Evolutionary conservation across 2,888 invertebrate genomes (phyloP).

Genomic region (Deilephila elpenor): DNA sequence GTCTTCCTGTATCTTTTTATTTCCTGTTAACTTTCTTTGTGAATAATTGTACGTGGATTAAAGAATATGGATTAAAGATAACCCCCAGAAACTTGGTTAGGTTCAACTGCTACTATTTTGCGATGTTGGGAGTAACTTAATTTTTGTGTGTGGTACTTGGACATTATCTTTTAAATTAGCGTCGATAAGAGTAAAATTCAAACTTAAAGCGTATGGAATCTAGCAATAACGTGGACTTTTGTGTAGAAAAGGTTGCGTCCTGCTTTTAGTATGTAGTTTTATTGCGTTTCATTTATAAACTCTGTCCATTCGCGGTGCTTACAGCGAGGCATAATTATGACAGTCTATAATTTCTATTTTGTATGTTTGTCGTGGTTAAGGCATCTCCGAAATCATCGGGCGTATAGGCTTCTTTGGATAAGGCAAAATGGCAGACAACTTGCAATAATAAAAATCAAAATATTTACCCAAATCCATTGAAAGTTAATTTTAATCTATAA

Average conservation of each 20-base stretch:
- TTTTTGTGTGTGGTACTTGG: no score
- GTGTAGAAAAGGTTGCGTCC: not conserved
- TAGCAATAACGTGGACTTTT: not conserved
- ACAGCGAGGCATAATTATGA: slow-evolving; percentile 3
- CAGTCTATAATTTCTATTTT: not conserved
- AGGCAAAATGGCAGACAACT: slow-evolving; percentile 20
- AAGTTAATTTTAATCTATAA: not conserved
- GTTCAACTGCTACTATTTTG: no score
- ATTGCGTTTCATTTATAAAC: not conserved
- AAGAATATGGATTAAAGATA: no score
- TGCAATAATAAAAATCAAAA: slow-evolving; percentile 3
- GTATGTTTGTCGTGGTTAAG: not conserved
- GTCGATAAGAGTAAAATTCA: no score
- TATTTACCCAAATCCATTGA: not conserved
- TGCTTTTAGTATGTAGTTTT: not conserved
- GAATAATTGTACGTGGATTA: no score
- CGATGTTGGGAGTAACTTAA: no score
- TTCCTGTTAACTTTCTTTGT: no score
- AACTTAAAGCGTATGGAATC: no score
- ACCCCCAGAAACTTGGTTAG: no score
- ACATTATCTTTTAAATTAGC: no score
- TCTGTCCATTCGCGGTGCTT: not conserved
- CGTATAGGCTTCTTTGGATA: slow-evolving; percentile 28
- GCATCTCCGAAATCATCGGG: slow-evolving; percentile 32
- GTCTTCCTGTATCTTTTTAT: no score